Evolutionary conservation across 2,888 invertebrate species (phyloP).

Genomic region (Caenorhabditis japonica): DNA sequence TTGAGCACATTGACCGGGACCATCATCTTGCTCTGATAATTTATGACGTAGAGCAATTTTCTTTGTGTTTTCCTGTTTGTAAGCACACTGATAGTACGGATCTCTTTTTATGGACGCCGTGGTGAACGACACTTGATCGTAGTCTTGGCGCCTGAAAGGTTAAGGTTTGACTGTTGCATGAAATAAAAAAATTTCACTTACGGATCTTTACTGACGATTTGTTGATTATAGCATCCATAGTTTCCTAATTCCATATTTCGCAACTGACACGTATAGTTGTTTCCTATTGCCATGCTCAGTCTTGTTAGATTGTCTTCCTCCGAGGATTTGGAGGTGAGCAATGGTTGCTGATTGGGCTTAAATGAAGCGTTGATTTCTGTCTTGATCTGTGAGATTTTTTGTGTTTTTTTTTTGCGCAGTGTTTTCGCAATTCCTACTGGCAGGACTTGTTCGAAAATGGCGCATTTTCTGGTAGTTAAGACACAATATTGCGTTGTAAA

Average conservation of each 20-base stretch:
- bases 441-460: no score
- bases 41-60: slow-evolving; percentile 33
- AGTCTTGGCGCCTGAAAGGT: slow-evolving; percentile 13
- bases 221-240: neutral
- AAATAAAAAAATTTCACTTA: slow-evolving; percentile 6
- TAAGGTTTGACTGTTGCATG: no score
- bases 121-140: slow-evolving; percentile 18
- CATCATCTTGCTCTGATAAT: slow-evolving; percentile 18
- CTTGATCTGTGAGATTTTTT: no score
- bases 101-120: neutral
- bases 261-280: slow-evolving; percentile 29
- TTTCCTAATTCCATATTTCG: slow-evolving; percentile 7
- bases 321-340: slow-evolving; percentile 13
- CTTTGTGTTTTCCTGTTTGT: slow-evolving; percentile 17
- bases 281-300: slow-evolving; percentile 21
- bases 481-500: no score
- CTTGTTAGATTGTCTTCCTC: slow-evolving; percentile 11
- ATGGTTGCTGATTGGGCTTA: slow-evolving; percentile 30
- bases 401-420: no score
- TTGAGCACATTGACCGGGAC: slow-evolving; percentile 27
- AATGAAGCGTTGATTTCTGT: no score
- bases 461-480: no score
- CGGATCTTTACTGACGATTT: slow-evolving; percentile 6
- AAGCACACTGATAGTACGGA: slow-evolving; percentile 35
- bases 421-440: no score